A percentile compares a stretch with the other conserved stretches of the same genome.
Evolutionary conservation across 2,888 invertebrate species (phyloP).

Genomic region (Acholoe squamosa): DNA sequence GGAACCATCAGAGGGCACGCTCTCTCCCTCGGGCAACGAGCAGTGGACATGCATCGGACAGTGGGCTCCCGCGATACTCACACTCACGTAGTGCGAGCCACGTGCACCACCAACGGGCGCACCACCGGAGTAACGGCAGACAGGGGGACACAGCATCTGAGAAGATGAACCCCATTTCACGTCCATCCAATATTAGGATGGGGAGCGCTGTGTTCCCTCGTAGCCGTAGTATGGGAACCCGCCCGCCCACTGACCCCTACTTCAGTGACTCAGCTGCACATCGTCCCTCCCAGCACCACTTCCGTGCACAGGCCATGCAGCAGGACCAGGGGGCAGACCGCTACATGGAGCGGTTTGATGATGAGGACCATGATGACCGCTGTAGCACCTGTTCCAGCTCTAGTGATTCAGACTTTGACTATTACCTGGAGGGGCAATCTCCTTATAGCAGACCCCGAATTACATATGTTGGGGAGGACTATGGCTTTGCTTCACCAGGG

Average conservation of each 20-base stretch:
- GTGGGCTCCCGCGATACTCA: constrained; percentile 56
- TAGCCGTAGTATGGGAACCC: constrained; percentile 47
- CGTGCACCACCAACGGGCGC: constrained; percentile 61
- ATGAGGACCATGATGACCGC: constrained; percentile 89
- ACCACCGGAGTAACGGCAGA: constrained; percentile 10
- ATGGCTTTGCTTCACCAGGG: neutral
- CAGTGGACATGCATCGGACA: constrained; percentile 63
- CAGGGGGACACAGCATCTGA: neutral
- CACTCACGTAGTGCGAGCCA: constrained; percentile 46
- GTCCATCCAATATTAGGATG: constrained; percentile 75
- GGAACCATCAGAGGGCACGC: constrained; percentile 7
- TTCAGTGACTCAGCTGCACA: constrained; percentile 62
- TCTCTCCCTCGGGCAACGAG: constrained; percentile 55
- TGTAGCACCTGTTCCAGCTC: constrained; percentile 91
- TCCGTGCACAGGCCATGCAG: neutral
- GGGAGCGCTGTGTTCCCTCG: constrained; percentile 65
- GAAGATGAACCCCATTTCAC: constrained; percentile 79
- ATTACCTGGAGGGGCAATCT: constrained; percentile 89
- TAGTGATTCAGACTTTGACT: constrained; percentile 91
- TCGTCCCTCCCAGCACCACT: constrained; percentile 63
- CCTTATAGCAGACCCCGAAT: constrained; percentile 93
- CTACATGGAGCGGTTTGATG: constrained; percentile 77
- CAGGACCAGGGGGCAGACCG: neutral
- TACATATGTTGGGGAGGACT: constrained; percentile 94
- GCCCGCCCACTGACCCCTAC: constrained; percentile 44